Evolutionary conservation across 2,888 invertebrate genomes (phyloP), one percentile per base, ranked within the genome.

Genomic region (Hemistola chrysoprasaria): DNA sequence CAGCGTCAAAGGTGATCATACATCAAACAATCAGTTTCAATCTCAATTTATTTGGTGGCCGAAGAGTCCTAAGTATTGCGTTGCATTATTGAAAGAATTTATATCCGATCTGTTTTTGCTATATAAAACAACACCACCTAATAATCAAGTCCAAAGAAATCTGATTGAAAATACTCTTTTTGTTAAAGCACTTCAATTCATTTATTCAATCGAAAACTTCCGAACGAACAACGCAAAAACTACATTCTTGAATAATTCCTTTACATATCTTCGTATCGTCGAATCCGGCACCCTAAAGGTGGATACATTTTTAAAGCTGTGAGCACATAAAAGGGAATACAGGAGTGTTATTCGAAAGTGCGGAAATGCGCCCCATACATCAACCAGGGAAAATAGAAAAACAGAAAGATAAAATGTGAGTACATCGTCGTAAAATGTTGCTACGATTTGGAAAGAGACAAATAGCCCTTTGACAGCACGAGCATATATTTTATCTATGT

Each of bases 321-420:
- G 67, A 70, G 66, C 71, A 79, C 78, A 79, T 83, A 82, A 87
- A 86, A 85, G 81, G 73, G 85, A 85, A 84, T 84, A 78, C 74
- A 66, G 58, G 66, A 83, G 77, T 70, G 74, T 75, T 78, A 78
- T 82, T 77, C 78, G 79, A 79, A 85, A 84, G 81, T 85, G 76
- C 80, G 83, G 86, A 86, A 85, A 84, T 81, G 79, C 81, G 81
- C 81, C 81, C 76, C 82, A 87, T 87, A 84, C 74, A 84, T 86
- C 85, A 85, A 80, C 78, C 61, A 77, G 72, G 72, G 62, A 71
- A 82, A 83, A 85, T 82, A 85, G 83, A 86, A 84, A 84, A 83
- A 85, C 75, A 80, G 71, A 69, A 65, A 69, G 73, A 80, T 79
- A 80, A 82, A 84, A 78, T 80, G 80, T 78, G 78, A 76, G 76